Conservation (phyloP, 2,888 invertebrate genomes). For the Portevinia maculata region DNA sequence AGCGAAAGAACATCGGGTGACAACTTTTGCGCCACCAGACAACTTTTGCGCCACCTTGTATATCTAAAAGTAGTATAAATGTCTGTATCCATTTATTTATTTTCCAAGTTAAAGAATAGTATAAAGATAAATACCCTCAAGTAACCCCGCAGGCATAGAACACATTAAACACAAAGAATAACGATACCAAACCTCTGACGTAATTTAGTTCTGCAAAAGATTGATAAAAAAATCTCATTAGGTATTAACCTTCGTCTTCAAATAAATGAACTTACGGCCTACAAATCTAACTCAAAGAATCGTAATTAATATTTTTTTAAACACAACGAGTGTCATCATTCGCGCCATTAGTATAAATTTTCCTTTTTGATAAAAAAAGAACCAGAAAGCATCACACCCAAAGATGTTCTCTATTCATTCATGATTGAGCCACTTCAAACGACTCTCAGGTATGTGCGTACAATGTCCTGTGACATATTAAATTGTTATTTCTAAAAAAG, state of each 20-base stretch:
- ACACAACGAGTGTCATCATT: neutral
- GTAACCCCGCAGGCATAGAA: neutral
- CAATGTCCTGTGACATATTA: neutral
- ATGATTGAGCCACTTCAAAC: conserved; percentile 1
- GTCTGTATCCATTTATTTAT: too few relatives aligned
- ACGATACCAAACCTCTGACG: neutral
- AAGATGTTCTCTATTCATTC: neutral
- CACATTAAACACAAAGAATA: neutral
- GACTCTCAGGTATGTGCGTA: neutral
- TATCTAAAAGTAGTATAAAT: too few relatives aligned
- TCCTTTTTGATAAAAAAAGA: neutral
- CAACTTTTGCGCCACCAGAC: too few relatives aligned
- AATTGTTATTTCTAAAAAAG: conserved; percentile 2
- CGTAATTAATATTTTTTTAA: neutral
- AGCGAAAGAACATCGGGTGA: too few relatives aligned
- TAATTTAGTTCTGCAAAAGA: neutral
- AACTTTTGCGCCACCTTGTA: too few relatives aligned
- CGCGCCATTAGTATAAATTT: neutral
- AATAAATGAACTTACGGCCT: neutral
- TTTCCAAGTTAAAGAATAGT: neutral
- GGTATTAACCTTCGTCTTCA: neutral
- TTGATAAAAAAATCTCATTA: neutral
- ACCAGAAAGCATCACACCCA: neutral
- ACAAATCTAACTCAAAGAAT: neutral
- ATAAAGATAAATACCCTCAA: too few relatives aligned